Percentiles rank a stretch among this genome's conserved stretches.
Conservation (phyloP, 1,140 invertebrate species). For the Heliconius congener region DNA sequence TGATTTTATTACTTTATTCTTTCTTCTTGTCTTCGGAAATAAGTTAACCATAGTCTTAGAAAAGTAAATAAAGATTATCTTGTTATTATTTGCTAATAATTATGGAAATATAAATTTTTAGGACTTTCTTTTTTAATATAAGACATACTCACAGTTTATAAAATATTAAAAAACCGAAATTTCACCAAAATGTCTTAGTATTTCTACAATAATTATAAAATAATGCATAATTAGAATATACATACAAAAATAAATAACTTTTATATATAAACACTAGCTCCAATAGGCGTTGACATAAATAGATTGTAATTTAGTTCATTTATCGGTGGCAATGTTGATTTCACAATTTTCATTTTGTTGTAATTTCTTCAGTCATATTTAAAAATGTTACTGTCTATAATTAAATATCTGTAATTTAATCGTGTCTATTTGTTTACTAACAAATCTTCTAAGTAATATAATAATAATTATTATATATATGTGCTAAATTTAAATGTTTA, state of each 20-base stretch:
- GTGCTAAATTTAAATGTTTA: conserved; percentile 25
- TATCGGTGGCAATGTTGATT: background rate
- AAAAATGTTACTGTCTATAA: background rate
- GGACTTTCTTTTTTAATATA: too few relatives aligned
- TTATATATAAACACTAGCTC: background rate
- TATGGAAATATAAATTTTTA: too few relatives aligned
- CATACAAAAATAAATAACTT: background rate
- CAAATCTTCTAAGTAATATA: conserved; percentile 19
- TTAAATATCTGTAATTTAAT: background rate
- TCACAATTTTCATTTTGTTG: background rate
- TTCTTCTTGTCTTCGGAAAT: too few relatives aligned
- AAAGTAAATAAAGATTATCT: too few relatives aligned
- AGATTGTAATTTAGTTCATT: conserved; percentile 31
- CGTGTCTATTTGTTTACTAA: conserved; percentile 31
- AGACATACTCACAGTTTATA: too few relatives aligned
- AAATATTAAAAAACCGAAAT: too few relatives aligned
- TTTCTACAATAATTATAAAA: background rate
- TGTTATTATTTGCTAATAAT: too few relatives aligned
- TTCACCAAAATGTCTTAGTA: background rate
- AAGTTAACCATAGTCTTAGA: too few relatives aligned
- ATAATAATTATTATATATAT: conserved; percentile 3
- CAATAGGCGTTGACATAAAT: conserved; percentile 33
- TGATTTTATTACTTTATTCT: too few relatives aligned
- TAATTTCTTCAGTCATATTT: background rate
- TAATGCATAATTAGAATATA: background rate